These are phyloP conservation scores for Cynopterus brachyotis DNA, from an alignment of 2,113 vertebrate species.

Conservation along the genomic window DNA sequence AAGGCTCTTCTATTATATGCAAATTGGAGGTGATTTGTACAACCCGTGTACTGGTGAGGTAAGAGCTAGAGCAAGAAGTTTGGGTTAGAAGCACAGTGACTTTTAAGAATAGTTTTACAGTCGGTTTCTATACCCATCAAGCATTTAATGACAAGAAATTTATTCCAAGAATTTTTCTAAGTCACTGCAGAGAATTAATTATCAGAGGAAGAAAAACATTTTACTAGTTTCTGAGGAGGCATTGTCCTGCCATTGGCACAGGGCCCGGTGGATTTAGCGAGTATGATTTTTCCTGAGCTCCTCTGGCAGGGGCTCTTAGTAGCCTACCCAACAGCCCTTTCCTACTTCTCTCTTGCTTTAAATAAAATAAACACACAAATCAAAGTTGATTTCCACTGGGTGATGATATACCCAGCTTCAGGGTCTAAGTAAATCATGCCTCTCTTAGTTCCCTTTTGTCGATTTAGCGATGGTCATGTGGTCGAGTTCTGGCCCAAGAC, in stretches of 20 bases:
- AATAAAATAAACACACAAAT: neutral
- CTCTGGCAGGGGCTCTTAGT: neutral
- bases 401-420: neutral
- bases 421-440: neutral
- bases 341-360: constrained; percentile 34
- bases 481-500: neutral
- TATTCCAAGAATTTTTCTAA: constrained; percentile 49
- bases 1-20: constrained; percentile 43
- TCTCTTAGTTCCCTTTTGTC: neutral
- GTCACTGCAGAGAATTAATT: constrained; percentile 62
- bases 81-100: constrained; percentile 31
- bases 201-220: constrained; percentile 9
- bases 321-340: neutral
- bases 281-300: constrained; percentile 23
- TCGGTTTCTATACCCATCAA: constrained; percentile 24
- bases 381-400: neutral
- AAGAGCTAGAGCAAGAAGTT: constrained; percentile 49
- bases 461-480: neutral
- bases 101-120: constrained; percentile 48
- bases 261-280: neutral
- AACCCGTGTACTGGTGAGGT: neutral
- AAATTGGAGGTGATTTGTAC: constrained; percentile 45
- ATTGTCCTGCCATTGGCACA: neutral
- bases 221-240: constrained; percentile 32
- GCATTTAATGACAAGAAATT: constrained; percentile 37